Base-by-base conservation (phyloP, 1,140 invertebrate genomes). In the Muscidifurax raptorellus region DNA sequence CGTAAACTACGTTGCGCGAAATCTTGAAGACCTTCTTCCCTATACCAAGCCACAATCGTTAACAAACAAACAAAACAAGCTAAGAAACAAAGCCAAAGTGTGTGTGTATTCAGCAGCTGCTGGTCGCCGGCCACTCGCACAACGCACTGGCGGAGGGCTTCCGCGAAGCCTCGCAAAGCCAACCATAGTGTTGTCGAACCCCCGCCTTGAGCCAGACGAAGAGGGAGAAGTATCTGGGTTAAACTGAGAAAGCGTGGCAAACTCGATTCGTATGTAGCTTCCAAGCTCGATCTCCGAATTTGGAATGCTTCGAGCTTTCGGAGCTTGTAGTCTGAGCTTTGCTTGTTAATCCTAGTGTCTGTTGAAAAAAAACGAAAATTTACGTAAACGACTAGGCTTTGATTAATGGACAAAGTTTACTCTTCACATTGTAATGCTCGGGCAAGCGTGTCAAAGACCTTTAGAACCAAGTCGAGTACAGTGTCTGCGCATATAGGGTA, bases 121-220 rank as follows among this genome's bases (percentile, higher is more conserved):
- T 59, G 52, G 52, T 59, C 52, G 52, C n/a, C 52, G 52, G 52
- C 52, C 52, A 59, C 22, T 59, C 52, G 52, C 25, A 22, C 27
- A 15, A 71, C 7, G 27, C 67, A 59, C 18, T 59, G 52, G 27
- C 27, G 27, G 88, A 85, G 88, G 92, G 92, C 91, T 92, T 92
- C 91, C 84, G 67, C 80, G 90, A 92, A 92, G 88, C 90, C 92
- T 74, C 78, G 82, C 86, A 90, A 91, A 87, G 83, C 82, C 87
- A 82, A 85, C n/a, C n/a, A 88, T 18, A 5, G 47, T 91, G 91
- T 92, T 91, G 90, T 91, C 89, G 91, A 91, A 90, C 90, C 36
- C 87, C 87, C 80, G 76, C 25, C 30, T 27, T 4, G 36, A 40
- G 64, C 22, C 25, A 25, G 15, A 72, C 66, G 66, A 69, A 59